Conservation (phyloP, 2,113 vertebrate genomes). For the Willisornis vidua region DNA sequence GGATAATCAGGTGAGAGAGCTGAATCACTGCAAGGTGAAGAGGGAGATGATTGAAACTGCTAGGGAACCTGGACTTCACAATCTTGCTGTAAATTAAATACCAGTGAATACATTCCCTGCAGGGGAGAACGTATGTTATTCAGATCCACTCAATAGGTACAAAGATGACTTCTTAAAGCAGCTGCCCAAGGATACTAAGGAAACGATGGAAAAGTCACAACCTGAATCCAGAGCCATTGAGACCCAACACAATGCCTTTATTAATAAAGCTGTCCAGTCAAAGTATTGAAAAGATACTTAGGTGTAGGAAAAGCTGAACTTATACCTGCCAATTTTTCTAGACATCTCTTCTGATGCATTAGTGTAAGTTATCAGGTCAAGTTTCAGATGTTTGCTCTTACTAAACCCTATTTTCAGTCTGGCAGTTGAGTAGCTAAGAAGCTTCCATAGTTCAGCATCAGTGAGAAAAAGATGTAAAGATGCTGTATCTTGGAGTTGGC, state of each 20-base stretch:
- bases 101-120: not conserved
- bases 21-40: not conserved
- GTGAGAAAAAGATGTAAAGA: not conserved
- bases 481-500: not conserved
- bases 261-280: not conserved
- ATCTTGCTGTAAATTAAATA: constrained; percentile 4
- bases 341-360: not conserved
- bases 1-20: not conserved
- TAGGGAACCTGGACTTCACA: not conserved
- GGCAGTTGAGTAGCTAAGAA: not conserved
- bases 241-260: not conserved
- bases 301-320: not conserved
- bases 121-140: not conserved
- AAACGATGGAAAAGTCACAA: not conserved
- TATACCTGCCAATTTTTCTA: not conserved
- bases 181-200: not conserved
- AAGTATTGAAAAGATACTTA: not conserved
- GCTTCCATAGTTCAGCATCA: not conserved
- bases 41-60: not conserved
- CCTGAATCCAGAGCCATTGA: not conserved
- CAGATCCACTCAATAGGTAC: not conserved
- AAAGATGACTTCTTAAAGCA: not conserved
- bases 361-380: not conserved
- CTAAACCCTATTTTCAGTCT: not conserved
- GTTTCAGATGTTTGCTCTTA: not conserved